Percentiles rank a stretch among this genome's conserved stretches.
Evolutionary conservation across 1,140 invertebrate species (phyloP).

Genomic region (Adoxophyes honmai): DNA sequence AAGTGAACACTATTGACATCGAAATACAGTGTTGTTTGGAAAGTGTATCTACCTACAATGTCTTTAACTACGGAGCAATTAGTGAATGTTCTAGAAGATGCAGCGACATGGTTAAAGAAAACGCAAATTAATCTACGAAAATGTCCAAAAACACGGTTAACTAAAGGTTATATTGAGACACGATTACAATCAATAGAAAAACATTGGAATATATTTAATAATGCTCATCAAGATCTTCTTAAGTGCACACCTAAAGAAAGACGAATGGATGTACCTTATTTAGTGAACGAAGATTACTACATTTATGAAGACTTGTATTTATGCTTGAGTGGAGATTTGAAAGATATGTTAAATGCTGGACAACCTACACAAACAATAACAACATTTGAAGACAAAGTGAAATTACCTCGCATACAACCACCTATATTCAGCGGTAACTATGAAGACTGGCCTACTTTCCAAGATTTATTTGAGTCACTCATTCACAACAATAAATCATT

Average conservation of each 20-base stretch:
- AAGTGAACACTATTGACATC: background rate
- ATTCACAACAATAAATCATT: background rate
- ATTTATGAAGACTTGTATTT: conserved; percentile 1
- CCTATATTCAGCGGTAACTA: background rate
- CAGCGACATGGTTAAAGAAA: background rate
- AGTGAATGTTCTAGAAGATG: background rate
- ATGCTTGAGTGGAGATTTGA: background rate
- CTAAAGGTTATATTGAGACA: background rate
- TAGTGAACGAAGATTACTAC: background rate
- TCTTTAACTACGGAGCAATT: background rate
- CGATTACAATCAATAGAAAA: background rate
- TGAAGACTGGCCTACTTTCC: background rate
- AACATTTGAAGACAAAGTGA: background rate
- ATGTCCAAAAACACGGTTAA: background rate
- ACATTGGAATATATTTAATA: background rate
- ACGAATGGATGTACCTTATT: background rate
- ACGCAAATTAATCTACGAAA: conserved; percentile 5
- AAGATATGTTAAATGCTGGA: background rate
- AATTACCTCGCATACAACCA: background rate
- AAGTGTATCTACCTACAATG: background rate
- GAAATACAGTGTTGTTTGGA: background rate
- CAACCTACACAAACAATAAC: background rate
- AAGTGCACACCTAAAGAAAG: background rate
- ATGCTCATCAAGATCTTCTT: background rate
- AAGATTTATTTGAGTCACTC: background rate